Conservation (phyloP, 2,797 vertebrate genomes). For the Sebastiscus albofasciatus region DNA sequence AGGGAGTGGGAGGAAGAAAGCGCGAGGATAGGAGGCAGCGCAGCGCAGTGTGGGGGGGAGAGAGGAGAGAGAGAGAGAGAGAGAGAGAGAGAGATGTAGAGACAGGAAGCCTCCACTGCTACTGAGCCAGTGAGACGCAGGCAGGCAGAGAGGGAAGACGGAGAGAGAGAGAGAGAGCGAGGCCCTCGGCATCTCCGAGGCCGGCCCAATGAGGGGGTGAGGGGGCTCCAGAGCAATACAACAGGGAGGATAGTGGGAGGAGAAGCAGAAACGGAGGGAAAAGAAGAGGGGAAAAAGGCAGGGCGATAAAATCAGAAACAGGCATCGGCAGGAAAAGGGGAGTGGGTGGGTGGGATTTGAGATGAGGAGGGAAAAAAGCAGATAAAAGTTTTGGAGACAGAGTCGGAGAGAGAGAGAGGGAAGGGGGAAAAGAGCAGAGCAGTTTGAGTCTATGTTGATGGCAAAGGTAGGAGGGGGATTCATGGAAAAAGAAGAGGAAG, state of each 20-base stretch:
- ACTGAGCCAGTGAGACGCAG: slow-evolving; percentile 74
- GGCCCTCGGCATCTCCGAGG: slow-evolving; percentile 58
- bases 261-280: slow-evolving; percentile 34
- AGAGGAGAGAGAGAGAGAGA: slow-evolving; percentile 15
- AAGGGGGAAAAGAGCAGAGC: slow-evolving; percentile 20
- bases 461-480: slow-evolving; percentile 65
- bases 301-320: slow-evolving; percentile 48
- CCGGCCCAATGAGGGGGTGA: slow-evolving; percentile 53
- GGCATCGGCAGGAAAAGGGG: slow-evolving; percentile 52
- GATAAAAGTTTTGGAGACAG: slow-evolving; percentile 78
- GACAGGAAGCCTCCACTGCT: slow-evolving; percentile 70
- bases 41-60: slow-evolving; percentile 71
- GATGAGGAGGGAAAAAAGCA: slow-evolving; percentile 44
- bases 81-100: slow-evolving; percentile 62
- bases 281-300: slow-evolving; percentile 34
- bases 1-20: slow-evolving; percentile 79
- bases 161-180: slow-evolving; percentile 47
- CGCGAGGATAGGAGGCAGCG: slow-evolving; percentile 75
- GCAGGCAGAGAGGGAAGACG: slow-evolving; percentile 64
- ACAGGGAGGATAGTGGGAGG: slow-evolving; percentile 54
- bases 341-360: slow-evolving; percentile 48
- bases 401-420: slow-evolving; percentile 26
- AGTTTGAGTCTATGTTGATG: slow-evolving; percentile 63
- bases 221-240: slow-evolving; percentile 61
- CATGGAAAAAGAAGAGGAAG: slow-evolving; percentile 75